These are phyloP conservation scores for Xiphias gladius DNA, from an alignment of 2,113 vertebrate species.

Conservation along the genomic window DNA sequence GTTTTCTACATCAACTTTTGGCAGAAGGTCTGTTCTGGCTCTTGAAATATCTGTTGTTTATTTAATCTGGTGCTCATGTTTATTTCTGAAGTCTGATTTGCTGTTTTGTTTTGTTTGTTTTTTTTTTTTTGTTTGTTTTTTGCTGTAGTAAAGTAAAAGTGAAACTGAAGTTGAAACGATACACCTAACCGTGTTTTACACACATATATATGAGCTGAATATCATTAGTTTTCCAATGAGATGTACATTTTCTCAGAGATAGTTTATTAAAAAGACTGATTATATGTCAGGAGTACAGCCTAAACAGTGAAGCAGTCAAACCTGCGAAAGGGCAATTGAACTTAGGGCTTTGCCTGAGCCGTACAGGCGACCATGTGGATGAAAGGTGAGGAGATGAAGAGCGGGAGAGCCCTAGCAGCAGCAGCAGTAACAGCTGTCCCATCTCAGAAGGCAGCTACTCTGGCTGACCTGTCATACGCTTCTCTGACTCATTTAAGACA, in stretches of 20 bases:
- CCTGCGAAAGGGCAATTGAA: background rate
- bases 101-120: background rate
- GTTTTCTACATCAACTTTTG: constrained; percentile 99
- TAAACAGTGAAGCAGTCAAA: constrained; percentile 56
- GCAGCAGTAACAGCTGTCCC: constrained; percentile 63
- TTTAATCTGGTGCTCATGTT: constrained; percentile 45
- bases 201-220: background rate
- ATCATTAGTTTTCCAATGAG: background rate
- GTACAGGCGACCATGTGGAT: constrained; percentile 33
- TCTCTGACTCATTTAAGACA: constrained; percentile 55
- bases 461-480: constrained; percentile 54
- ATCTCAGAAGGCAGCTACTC: constrained; percentile 51
- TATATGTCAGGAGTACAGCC: constrained; percentile 36
- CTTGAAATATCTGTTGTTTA: constrained; percentile 41
- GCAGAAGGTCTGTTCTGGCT: constrained; percentile 91
- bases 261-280: constrained; percentile 51
- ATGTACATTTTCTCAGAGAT: constrained; percentile 1
- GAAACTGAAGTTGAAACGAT: background rate
- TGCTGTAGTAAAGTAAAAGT: background rate
- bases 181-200: background rate
- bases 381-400: constrained; percentile 47
- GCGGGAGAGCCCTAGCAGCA: constrained; percentile 14
- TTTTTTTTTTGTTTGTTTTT: background rate
- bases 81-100: constrained; percentile 39
- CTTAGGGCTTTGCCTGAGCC: constrained; percentile 16